Conservation (phyloP, 1,140 invertebrate species). For the Drosophila kepulauana region DNA sequence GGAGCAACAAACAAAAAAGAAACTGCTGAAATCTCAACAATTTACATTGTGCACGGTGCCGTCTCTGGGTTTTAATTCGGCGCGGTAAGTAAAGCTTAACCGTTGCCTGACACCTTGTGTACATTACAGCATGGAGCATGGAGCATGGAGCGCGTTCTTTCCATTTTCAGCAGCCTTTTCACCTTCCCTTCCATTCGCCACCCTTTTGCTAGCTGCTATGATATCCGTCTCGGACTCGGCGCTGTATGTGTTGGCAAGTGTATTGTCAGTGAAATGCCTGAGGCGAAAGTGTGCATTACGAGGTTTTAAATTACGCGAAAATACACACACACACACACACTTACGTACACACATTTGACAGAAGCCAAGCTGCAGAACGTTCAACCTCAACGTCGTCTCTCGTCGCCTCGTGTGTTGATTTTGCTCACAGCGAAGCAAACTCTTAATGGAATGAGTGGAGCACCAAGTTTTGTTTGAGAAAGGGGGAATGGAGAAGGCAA, state of each 20-base stretch:
- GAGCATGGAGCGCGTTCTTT: neutral
- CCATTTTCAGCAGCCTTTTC: conserved; percentile 39
- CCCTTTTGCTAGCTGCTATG: conserved; percentile 2
- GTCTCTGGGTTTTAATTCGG: conserved; percentile 57
- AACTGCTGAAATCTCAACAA: conserved; percentile 71
- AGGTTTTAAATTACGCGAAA: conserved; percentile 81
- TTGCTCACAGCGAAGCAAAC: conserved; percentile 3
- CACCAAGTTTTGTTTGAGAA: conserved; percentile 29
- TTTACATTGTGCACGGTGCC: conserved; percentile 53
- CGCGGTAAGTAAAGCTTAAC: conserved; percentile 77
- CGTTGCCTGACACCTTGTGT: conserved; percentile 75
- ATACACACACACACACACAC: conserved; percentile 50
- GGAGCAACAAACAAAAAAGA: conserved; percentile 12
- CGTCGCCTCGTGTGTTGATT: conserved; percentile 22
- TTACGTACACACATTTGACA: conserved; percentile 34
- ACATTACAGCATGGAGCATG: conserved; percentile 29
- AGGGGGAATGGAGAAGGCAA: neutral
- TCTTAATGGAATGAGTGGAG: conserved; percentile 19
- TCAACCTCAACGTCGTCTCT: conserved; percentile 22
- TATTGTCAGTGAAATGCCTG: conserved; percentile 78
- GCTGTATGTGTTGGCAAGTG: conserved; percentile 59
- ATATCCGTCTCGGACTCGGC: conserved; percentile 25
- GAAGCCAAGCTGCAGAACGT: conserved; percentile 28
- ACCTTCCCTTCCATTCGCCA: neutral
- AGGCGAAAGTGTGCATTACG: conserved; percentile 81